Base-by-base conservation (phyloP, 2,888 invertebrate species). In the Aporophyla lueneburgensis region DNA sequence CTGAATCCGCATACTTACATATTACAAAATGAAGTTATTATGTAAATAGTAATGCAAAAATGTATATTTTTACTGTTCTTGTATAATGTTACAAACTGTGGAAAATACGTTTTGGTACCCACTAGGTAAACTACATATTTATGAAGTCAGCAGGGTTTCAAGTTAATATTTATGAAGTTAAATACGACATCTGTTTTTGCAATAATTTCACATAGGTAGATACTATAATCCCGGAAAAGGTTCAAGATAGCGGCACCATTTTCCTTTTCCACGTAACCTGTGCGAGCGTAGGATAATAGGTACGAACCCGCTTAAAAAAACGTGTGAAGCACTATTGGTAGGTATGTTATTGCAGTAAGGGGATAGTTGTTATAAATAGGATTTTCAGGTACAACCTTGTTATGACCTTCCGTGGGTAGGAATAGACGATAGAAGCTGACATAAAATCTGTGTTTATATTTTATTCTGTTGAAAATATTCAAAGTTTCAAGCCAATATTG, bases 41-140 rank as follows among this genome's bases (percentile, higher is more conserved):
- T 83, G 84, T 76, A 84, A 83, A 83, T 83, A 63, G 53, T 66
- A 70, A 72, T 77, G 84, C 69, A 84, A 84, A 73, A 21, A 53
- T 58, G 16, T 68, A 27, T 43, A 65, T 72, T 74, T 74, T 56
- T 74, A 66, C 65, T 69, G 56, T 70, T 71, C 56, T 76, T 72
- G 71, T 80, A 74, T 66, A 76, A 83, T 71, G 40, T 80, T 70
- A 59, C 53, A 53, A 76, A 67, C 10, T 66, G 65, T 27, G 33
- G 65, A 40, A 65, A 71, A 73, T 56, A 59, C 69, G 62, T 74
- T 71, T 40, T 33, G 49, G 33, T 67, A 58, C 33, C 33, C n/a
- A 53, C 56, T 72, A 72, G n/a, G 62, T 75, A 68, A 72, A 75
- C 67, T 75, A 67, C 61, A 49, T 72, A 72, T 75, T 73, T 73